Evolutionary conservation across 1,140 invertebrate genomes (phyloP).

Genomic region (Babylonia areolata): DNA sequence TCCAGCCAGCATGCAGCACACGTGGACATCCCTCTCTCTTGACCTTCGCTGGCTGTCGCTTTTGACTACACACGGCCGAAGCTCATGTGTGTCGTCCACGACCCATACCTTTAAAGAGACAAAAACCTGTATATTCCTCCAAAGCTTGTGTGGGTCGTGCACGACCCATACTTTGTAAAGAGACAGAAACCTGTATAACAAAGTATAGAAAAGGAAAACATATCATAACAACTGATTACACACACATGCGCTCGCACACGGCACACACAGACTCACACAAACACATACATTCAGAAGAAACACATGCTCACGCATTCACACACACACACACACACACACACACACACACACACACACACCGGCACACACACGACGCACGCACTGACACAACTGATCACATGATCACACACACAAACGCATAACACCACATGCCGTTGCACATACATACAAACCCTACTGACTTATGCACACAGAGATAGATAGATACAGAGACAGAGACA

Average conservation of each 20-base stretch:
- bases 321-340: too few relatives aligned
- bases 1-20: too few relatives aligned
- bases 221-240: neutral
- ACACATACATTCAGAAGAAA: neutral
- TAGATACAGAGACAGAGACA: neutral
- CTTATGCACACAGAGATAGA: neutral
- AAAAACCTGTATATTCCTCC: too few relatives aligned
- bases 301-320: too few relatives aligned
- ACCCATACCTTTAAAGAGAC: too few relatives aligned
- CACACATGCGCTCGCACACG: neutral
- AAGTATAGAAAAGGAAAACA: neutral
- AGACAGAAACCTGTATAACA: neutral
- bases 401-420: conserved; percentile 3
- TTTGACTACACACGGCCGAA: too few relatives aligned
- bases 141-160: neutral
- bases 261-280: too few relatives aligned
- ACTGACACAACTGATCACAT: conserved; percentile 14
- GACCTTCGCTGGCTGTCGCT: too few relatives aligned
- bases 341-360: neutral
- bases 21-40: too few relatives aligned
- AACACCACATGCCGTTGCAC: neutral
- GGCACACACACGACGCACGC: neutral
- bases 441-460: neutral
- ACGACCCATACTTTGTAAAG: too few relatives aligned
- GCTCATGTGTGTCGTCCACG: too few relatives aligned